A percentile compares a stretch with the other conserved stretches of the same genome.
Conservation (phyloP, 2,113 vertebrate species). For the Tenrec ecaudatus region DNA sequence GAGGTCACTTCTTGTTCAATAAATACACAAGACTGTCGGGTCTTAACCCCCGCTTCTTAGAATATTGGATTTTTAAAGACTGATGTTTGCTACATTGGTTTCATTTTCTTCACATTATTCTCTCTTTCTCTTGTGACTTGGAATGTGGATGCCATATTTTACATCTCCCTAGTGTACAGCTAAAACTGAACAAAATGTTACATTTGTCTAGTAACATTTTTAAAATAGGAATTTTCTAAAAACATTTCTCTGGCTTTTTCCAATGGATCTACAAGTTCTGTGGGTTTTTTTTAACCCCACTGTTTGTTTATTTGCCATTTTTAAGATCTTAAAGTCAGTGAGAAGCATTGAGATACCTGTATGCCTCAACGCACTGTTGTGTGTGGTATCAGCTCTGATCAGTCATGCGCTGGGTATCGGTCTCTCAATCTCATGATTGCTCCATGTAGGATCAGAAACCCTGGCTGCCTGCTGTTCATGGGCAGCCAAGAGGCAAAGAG, state of each 20-base stretch:
- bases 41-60: neutral
- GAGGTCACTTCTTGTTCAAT: neutral
- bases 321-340: neutral
- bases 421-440: neutral
- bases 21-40: neutral
- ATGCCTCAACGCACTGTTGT: neutral
- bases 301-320: neutral
- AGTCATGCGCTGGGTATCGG: neutral
- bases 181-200: slow-evolving; percentile 34
- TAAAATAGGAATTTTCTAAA: neutral
- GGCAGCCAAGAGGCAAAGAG: neutral
- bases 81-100: neutral
- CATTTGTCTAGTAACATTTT: slow-evolving; percentile 24
- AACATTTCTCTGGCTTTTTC: neutral
- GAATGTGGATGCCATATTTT: neutral
- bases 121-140: neutral
- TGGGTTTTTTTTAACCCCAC: neutral
- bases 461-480: neutral
- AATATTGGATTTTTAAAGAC: neutral
- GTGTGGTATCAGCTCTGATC: neutral
- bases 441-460: neutral
- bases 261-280: neutral
- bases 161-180: neutral
- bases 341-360: neutral
- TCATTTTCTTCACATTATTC: neutral